Base-by-base conservation (phyloP, 2,888 invertebrate genomes). In the Eledona agricola region DNA sequence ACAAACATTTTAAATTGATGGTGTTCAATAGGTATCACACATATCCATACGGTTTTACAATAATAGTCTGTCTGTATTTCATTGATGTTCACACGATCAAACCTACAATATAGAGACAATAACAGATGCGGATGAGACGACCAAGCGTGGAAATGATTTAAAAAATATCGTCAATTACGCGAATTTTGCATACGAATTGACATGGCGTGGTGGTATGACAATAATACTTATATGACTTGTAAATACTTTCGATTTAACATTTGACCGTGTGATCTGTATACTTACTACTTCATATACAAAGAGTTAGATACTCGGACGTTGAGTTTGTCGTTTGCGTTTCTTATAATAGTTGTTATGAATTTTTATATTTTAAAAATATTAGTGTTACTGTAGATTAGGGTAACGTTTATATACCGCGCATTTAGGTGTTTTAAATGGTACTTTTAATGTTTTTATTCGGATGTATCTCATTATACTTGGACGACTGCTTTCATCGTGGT, bases 391-490 rank as follows among this genome's bases (percentile, higher is more conserved):
- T 51, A 51, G 51, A 45, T 7, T 47, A 47, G 47, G 15, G 13
- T 16, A 51, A 47, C 28, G 37, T 53, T 53, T 53, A 53, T 47
- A 40, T 40, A 51, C 31, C 13, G 37, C 31, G 46, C 52, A 53
- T 53, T 53, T 53, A 53, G 52, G 28, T 53, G 53, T 53, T 52
- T 51, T 52, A 17, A 52, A 46, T 52, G 47, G 53, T 40, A 52
- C 37, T 47, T 53, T 53, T 22, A 47, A 17, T 53, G 53, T 53
- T 53, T 52, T 32, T 35, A 28, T 31, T 50, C 34, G 13, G 20
- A 23, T 38, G 31, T 15, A 31, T 38, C 32, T 31, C 32, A 31
- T 31, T 31, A 42, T 47, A 35, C 26, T 28, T 28, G 17, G 11
- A 25, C 4, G 9, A 17, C 32, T 37, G 35, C 35, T 32, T 22